Base-by-base conservation (phyloP, 2,113 vertebrate species). In the Lepus americanus region DNA sequence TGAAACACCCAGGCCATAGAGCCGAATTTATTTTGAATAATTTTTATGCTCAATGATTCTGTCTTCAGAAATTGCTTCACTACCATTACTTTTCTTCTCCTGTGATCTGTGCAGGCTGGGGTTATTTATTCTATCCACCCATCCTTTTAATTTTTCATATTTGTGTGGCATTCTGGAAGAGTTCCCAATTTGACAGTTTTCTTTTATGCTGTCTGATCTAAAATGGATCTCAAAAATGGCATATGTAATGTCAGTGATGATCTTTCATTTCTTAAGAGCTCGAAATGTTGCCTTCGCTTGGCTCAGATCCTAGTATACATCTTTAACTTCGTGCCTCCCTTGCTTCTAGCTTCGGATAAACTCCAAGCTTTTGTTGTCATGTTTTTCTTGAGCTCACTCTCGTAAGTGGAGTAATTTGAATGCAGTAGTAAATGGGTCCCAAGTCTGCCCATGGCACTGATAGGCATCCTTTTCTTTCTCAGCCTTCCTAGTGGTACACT, bases 181-280 rank as follows among this genome's bases (percentile, higher is more conserved):
- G 29, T 39, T 86, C 22, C 69, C 44, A 76, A 20, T 76, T 79
- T 55, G 72, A 51, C 53, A 79, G 9, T 55, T 23, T 33, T 8
- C 27, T 66, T 64, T 61, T 44, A 33, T 51, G 25, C 4, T 74
- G 70, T 79, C 64, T 25, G 29, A 67, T 80, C 67, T 72, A 79
- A 16, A 79, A 29, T 53, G 27, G 9, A 77, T 79, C 64, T 19
- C 20, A 77, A 27, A 81, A 76, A 89, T 78, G 53, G 9, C 5
- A 78, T 53, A 92, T 86, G 85, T 49, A 80, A 83, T 82, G 87
- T 92, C 64, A 79, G 0, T 79, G 17, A 44, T 13, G 20, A 31
- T 5, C 61, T 76, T 83, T 93, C 70, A 93, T 80, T 81, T 89
- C 77, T 17, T 59, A 63, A 63, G 49, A 86, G 55, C 79, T 92